Conservation (phyloP, 2,113 vertebrate genomes). For the Pygoscelis antarcticus region DNA sequence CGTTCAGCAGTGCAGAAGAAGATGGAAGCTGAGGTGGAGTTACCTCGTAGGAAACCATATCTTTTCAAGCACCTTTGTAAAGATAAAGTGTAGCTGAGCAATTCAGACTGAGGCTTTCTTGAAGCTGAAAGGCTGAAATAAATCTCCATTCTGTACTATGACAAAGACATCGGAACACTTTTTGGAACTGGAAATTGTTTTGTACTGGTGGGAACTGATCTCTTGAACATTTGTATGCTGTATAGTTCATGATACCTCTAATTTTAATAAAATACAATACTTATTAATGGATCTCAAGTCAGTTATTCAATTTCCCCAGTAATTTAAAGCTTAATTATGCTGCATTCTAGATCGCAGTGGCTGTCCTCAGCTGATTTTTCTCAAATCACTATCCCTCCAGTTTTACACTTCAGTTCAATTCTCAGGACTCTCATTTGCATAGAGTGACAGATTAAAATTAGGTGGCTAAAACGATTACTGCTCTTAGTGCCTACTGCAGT, state of each 20-base stretch:
- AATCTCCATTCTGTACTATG: background rate
- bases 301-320: slow-evolving; percentile 26
- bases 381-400: background rate
- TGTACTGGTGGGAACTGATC: slow-evolving; percentile 4
- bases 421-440: slow-evolving; percentile 46
- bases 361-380: slow-evolving; percentile 44
- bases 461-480: background rate
- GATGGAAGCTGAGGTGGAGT: background rate
- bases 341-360: slow-evolving; percentile 7
- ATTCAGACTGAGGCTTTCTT: background rate
- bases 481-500: background rate
- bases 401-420: slow-evolving; percentile 34
- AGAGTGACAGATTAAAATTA: slow-evolving; percentile 37
- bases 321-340: slow-evolving; percentile 57
- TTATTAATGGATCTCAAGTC: slow-evolving; percentile 46
- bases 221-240: background rate
- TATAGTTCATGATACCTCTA: slow-evolving; percentile 19
- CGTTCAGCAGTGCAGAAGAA: background rate
- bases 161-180: background rate
- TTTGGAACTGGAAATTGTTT: slow-evolving; percentile 7
- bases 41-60: background rate
- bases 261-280: slow-evolving; percentile 40
- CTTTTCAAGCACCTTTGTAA: background rate
- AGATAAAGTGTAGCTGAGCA: background rate
- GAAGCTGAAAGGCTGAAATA: background rate